Base-by-base conservation (phyloP, 2,113 vertebrate species). In the Phaethornis superciliosus region DNA sequence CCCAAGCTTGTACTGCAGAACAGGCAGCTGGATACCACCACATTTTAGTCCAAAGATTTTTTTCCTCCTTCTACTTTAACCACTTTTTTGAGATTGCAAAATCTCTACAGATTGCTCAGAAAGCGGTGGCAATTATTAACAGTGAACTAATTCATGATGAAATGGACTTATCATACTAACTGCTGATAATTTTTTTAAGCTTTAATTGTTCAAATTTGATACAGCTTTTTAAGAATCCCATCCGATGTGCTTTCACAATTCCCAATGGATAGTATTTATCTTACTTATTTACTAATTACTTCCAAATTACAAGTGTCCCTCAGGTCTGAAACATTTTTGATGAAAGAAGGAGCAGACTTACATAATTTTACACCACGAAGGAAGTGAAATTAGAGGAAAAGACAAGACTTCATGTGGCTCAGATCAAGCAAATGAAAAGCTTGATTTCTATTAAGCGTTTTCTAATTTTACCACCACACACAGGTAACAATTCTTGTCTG, bases 251-350 rank as follows among this genome's bases (percentile, higher is more conserved):
- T 78, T 95, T 95, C 67, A 67, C 56, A 94, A 90, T 83, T 94
- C 95, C 96, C 94, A 92, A 32, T 65, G 54, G 94, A 92, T 79
- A 93, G 40, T 89, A 85, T 90, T 95, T 95, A 92, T 89, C 84
- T 86, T 75, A 91, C 69, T 94, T 95, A 95, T 94, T 96, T 94
- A 94, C 91, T 96, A 97, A 97, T 97, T 95, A 84, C 67, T 94
- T 94, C 55, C 67, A 82, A 88, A 89, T 96, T 96, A 95, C 80
- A 89, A 51, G 10, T 56, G 72, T 92, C 93, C 67, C 86, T 90
- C 62, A 89, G 72, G 96, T 97, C 86, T 82, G 74, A 96, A 96
- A 80, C 40, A 81, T 88, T 92, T 96, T 40, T 77, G 80, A 90
- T 90, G 72, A 93, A 83, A 65, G 77, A 96, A 95, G 17, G 13